These are phyloP conservation scores for Capitulum mitella DNA, from an alignment of 2,888 invertebrate species.

Conservation along the genomic window DNA sequence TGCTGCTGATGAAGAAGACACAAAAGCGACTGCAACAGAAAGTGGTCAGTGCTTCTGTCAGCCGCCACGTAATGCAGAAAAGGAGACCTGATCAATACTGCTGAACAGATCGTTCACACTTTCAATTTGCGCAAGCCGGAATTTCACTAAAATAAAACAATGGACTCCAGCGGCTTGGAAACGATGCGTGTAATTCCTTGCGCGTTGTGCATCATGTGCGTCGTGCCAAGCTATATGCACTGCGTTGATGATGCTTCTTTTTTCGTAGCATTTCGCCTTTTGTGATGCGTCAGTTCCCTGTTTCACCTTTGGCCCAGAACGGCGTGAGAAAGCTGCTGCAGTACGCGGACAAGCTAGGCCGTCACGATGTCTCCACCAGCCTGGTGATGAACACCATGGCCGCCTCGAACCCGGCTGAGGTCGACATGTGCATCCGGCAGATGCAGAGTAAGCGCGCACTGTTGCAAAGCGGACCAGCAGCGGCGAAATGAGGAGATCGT, in stretches of 20 bases:
- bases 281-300: not conserved
- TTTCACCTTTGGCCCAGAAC: slow-evolving; percentile 34
- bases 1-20: slow-evolving; percentile 45
- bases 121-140: not conserved
- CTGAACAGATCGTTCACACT: no score
- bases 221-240: no score
- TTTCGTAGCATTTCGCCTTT: no score
- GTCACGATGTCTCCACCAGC: slow-evolving; percentile 41
- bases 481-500: not conserved
- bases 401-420: slow-evolving; percentile 41
- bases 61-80: no score
- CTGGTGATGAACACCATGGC: slow-evolving; percentile 42
- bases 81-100: no score
- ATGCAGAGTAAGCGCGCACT: slow-evolving; percentile 38
- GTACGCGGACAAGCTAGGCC: slow-evolving; percentile 41
- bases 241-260: no score
- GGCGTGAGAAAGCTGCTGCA: slow-evolving; percentile 41
- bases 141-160: not conserved
- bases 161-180: no score
- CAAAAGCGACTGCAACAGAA: slow-evolving; percentile 45
- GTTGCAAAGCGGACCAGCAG: not conserved
- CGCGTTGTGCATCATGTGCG: no score
- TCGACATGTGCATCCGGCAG: slow-evolving; percentile 39
- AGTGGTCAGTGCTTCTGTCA: slow-evolving; percentile 40
- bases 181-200: no score